Conservation (phyloP, 2,797 vertebrate species). For the Halcyon chelicuti region DNA sequence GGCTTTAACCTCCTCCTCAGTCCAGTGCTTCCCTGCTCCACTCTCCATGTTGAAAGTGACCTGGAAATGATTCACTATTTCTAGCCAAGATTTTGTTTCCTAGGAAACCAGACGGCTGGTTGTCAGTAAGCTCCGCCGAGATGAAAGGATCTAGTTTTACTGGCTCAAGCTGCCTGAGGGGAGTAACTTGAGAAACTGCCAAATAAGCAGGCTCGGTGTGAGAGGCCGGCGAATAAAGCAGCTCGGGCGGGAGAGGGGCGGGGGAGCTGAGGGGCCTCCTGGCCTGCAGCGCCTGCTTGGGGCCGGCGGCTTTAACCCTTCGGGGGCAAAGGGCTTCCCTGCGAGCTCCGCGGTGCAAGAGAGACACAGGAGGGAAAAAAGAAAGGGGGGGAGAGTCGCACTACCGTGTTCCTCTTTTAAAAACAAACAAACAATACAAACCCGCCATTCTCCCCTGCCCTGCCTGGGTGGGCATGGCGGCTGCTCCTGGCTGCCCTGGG, state of each 20-base stretch:
- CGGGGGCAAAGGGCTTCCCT: fast-evolving
- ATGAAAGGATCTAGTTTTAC: slow-evolving; percentile 90
- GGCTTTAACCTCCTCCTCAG: slow-evolving; percentile 89
- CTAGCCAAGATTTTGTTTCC: slow-evolving; percentile 91
- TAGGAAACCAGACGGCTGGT: slow-evolving; percentile 95
- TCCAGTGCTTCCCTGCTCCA: slow-evolving; percentile 89
- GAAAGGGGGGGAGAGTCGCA: background rate
- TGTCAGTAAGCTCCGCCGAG: slow-evolving; percentile 87
- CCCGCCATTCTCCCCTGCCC: background rate
- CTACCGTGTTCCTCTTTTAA: background rate
- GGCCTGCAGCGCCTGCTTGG: background rate
- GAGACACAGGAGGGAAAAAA: too few relatives aligned
- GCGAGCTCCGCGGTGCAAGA: fast-evolving
- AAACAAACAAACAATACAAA: background rate
- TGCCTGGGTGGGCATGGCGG: background rate
- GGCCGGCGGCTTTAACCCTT: background rate
- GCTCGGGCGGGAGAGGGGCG: background rate
- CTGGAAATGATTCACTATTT: slow-evolving; percentile 94
- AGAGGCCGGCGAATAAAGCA: slow-evolving; percentile 70
- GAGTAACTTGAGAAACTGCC: slow-evolving; percentile 93
- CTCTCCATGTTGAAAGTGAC: slow-evolving; percentile 96
- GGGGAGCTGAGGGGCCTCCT: background rate
- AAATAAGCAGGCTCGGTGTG: slow-evolving; percentile 81
- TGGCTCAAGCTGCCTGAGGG: slow-evolving; percentile 93
- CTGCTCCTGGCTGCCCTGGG: background rate